phyloP scores from a whole-genome alignment of 2,113 vertebrate species.

The Scomber colias region DNA sequence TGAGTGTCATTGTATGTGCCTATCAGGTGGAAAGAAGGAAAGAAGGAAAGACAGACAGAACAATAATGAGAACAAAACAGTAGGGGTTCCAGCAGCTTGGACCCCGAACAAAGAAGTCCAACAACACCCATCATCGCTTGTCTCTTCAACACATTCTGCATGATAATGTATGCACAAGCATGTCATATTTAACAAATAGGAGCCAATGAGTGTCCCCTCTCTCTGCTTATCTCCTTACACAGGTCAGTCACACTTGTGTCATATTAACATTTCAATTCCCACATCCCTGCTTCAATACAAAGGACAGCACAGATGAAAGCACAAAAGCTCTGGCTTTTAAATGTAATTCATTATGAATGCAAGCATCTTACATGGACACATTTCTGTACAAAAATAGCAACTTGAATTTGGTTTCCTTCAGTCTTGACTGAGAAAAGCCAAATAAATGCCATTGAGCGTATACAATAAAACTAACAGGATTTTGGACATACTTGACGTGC shows the following conservation, averaged over 20 bases:
- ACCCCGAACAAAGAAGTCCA: background rate
- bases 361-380: constrained; percentile 20
- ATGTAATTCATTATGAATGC: constrained; percentile 48
- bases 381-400: constrained; percentile 10
- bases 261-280: constrained; percentile 76
- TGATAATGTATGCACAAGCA: constrained; percentile 12
- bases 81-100: too few species aligned
- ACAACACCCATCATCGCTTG: background rate
- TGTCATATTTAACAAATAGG: constrained; percentile 36
- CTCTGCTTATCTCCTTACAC: constrained; percentile 58
- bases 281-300: constrained; percentile 65
- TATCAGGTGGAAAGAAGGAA: too few species aligned
- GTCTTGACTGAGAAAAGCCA: constrained; percentile 17
- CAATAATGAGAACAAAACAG: too few species aligned
- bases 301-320: constrained; percentile 30
- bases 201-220: constrained; percentile 50
- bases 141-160: background rate
- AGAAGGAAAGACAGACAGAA: background rate
- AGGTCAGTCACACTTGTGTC: constrained; percentile 69
- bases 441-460: constrained; percentile 26
- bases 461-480: constrained; percentile 26
- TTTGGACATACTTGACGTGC: constrained; percentile 11
- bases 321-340: constrained; percentile 18
- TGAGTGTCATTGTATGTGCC: too few species aligned
- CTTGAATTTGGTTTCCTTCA: constrained; percentile 20